Base-by-base conservation (phyloP, 2,888 invertebrate genomes). In the Linhomoeus sp. region DNA sequence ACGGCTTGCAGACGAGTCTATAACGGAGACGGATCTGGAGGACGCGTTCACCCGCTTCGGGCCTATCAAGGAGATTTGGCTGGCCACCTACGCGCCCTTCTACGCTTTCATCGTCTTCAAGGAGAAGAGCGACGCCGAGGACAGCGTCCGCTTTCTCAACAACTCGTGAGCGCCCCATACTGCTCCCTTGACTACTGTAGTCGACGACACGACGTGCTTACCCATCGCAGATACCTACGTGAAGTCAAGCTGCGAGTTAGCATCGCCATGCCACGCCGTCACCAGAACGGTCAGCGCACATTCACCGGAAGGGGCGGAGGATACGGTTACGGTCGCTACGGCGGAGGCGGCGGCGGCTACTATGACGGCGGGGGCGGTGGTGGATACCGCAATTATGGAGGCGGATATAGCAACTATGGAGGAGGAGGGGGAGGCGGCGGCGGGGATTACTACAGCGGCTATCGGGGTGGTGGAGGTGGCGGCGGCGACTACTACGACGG, bases 1-100 rank as follows among this genome's bases (percentile, higher is more conserved):
- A 37, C 9, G 9, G 3, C 9, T 40, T 41, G 41, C 39, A 50
- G 50, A 45, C 33, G 42, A 49, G n/a, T 19, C 35, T 7, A 33
- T 50, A 2, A 49, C 48, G 17, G 48, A 50, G 41, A 29, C 40
- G 3, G 45, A 50, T 25, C 35, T 50, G 15, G 46, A 49, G 38
- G 50, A 49, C 35, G 48, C 50, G 22, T 47, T 47, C 35, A n/a
- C 29, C 2, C 50, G 45, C 22, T 50, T 42, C 41, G 50, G 50
- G 3, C 48, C 48, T 2, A 24, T 50, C 23, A 37, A 9, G 37
- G 50, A 50, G 38, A 39, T 50, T n/a, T 50, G 50, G 50, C 38
- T 50, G 41, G 50, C 50, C 7, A 41, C 42, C 20, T 50, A 50
- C 41, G 45, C 50, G 25, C 50, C 50, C 19, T 50, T 39, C 24